Evolutionary conservation across 2,113 vertebrate species (phyloP).

Genomic region (Cyanocitta stelleri): DNA sequence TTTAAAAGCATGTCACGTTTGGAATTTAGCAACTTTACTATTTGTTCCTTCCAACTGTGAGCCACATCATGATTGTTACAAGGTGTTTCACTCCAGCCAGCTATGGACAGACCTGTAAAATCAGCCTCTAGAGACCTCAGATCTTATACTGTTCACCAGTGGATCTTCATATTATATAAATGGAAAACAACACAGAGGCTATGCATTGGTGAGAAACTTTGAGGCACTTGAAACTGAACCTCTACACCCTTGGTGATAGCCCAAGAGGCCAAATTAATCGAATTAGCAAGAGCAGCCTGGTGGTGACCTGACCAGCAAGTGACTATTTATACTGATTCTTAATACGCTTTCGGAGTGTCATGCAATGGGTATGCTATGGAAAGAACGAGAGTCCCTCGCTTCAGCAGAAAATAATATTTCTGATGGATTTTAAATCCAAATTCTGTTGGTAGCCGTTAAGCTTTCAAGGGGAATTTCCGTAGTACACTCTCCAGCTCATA

Average conservation of each 20-base stretch:
- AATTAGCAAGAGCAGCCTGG: background rate
- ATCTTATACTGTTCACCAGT: background rate
- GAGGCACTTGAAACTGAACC: background rate
- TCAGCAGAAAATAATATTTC: background rate
- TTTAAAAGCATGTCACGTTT: background rate
- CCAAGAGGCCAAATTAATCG: background rate
- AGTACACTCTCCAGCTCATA: background rate
- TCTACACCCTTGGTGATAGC: background rate
- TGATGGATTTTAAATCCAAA: background rate
- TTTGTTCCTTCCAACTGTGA: background rate
- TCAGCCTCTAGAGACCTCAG: background rate
- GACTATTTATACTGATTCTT: background rate
- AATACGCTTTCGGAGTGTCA: background rate
- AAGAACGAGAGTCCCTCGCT: background rate
- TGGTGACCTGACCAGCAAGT: background rate
- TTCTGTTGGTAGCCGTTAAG: background rate
- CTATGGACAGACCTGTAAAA: background rate
- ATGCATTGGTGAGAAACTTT: background rate
- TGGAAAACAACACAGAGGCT: background rate
- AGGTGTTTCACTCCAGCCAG: background rate
- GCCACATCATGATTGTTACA: rapidly evolving
- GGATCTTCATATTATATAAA: background rate
- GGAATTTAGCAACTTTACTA: background rate
- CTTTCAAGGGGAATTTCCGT: background rate
- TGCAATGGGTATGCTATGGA: background rate